Percentiles rank a stretch among this genome's conserved stretches.
These are phyloP conservation scores for Aphelenchoides besseyi DNA, from an alignment of 1,140 invertebrate species.

Conservation along the genomic window DNA sequence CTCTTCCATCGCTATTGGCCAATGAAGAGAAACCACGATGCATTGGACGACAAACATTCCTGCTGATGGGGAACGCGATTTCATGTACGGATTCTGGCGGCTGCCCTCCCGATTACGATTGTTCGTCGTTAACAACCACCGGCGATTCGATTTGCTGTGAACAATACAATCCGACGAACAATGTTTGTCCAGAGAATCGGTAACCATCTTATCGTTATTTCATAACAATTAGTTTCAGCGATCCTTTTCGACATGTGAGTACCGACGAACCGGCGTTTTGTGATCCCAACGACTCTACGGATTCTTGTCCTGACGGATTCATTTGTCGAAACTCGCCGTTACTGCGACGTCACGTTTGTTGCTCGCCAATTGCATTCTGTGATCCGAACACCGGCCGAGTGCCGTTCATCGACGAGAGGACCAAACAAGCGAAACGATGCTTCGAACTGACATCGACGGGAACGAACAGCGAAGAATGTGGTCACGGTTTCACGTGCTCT, in stretches of 20 bases:
- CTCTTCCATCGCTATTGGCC: background rate
- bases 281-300: background rate
- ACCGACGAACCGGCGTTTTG: background rate
- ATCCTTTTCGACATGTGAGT: conserved; percentile 6
- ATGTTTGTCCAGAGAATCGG: conserved; percentile 14
- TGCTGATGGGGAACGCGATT: background rate
- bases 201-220: background rate
- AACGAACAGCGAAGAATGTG: background rate
- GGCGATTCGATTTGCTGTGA: conserved; percentile 10
- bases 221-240: background rate
- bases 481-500: background rate
- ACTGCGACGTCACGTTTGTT: background rate
- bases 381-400: background rate
- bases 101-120: background rate
- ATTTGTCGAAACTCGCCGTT: background rate
- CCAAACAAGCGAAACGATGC: conserved; percentile 9
- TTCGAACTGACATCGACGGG: background rate
- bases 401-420: background rate
- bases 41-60: background rate
- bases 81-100: background rate
- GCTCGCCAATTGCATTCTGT: conserved; percentile 3
- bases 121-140: background rate
- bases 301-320: background rate
- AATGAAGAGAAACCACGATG: conserved; percentile 4
- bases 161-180: background rate